These are phyloP conservation scores for Muraenolepis orangiensis DNA, from an alignment of 2,797 vertebrate genomes.

Conservation along the genomic window DNA sequence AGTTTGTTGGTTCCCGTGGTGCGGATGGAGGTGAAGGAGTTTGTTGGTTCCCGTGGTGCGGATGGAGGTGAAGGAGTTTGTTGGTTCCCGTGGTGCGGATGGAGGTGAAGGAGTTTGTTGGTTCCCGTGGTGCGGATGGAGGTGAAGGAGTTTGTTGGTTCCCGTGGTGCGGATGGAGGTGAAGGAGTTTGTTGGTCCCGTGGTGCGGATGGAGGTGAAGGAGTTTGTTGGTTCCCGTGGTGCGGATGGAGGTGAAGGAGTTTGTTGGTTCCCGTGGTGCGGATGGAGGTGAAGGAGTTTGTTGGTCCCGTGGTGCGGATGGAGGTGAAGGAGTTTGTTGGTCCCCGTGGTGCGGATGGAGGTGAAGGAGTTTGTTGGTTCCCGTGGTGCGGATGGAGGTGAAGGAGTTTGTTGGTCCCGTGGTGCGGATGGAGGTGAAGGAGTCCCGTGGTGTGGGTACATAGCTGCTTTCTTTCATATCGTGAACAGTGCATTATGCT, in stretches of 20 bases:
- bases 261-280: conserved; percentile 17
- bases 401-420: conserved; percentile 50
- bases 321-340: conserved; percentile 50
- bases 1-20: conserved; percentile 8
- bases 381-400: conserved; percentile 27
- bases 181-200: conserved; percentile 50
- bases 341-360: conserved; percentile 24
- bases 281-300: conserved; percentile 50
- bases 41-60: conserved; percentile 15
- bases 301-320: conserved; percentile 21
- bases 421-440: conserved; percentile 42
- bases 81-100: conserved; percentile 21
- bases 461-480: conserved; percentile 19
- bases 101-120: conserved; percentile 52
- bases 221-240: conserved; percentile 18
- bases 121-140: conserved; percentile 23
- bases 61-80: conserved; percentile 50
- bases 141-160: conserved; percentile 54
- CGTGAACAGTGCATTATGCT: too few relatives aligned
- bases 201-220: conserved; percentile 43
- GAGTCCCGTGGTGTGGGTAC: conserved; percentile 25
- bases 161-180: conserved; percentile 27
- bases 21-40: conserved; percentile 48
- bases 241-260: conserved; percentile 47
- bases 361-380: conserved; percentile 54